Conservation (phyloP, 2,888 invertebrate species). For the Pterobdella sp. region DNA sequence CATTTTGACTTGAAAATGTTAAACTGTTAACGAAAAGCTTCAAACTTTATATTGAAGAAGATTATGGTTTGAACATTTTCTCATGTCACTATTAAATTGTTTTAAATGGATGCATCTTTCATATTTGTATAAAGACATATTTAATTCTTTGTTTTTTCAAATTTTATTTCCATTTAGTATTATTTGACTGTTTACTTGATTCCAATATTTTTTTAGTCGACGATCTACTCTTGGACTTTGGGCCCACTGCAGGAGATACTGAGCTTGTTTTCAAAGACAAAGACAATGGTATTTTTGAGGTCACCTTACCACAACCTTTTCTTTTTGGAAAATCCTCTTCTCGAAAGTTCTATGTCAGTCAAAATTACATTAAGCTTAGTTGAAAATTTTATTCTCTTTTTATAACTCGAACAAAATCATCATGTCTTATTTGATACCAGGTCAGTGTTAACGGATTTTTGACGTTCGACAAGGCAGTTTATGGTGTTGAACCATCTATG, state of each 20-base stretch:
- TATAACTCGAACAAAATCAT: neutral
- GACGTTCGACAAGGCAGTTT: conserved; percentile 19
- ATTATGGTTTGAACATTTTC: too few relatives aligned
- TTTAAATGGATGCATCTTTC: too few relatives aligned
- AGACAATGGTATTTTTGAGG: conserved; percentile 20
- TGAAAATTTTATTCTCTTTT: neutral
- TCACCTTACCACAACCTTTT: conserved; percentile 22
- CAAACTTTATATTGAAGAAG: too few relatives aligned
- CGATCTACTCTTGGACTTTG: neutral
- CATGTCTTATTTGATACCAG: neutral
- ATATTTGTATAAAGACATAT: too few relatives aligned
- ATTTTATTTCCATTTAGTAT: neutral
- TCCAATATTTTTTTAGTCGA: neutral
- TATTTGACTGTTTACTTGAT: neutral
- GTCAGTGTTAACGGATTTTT: conserved; percentile 28
- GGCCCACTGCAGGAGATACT: neutral
- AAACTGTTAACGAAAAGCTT: too few relatives aligned
- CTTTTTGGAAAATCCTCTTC: conserved; percentile 18
- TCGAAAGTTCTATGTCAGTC: conserved; percentile 11
- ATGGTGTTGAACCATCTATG: neutral
- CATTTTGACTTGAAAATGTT: too few relatives aligned
- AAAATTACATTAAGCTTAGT: neutral
- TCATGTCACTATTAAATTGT: too few relatives aligned
- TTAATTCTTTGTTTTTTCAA: neutral
- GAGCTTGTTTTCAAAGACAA: neutral